A percentile compares a stretch with the other conserved stretches of the same genome.
These are phyloP conservation scores for Cyclophora punctaria DNA, from an alignment of 2,888 invertebrate species.

Conservation along the genomic window DNA sequence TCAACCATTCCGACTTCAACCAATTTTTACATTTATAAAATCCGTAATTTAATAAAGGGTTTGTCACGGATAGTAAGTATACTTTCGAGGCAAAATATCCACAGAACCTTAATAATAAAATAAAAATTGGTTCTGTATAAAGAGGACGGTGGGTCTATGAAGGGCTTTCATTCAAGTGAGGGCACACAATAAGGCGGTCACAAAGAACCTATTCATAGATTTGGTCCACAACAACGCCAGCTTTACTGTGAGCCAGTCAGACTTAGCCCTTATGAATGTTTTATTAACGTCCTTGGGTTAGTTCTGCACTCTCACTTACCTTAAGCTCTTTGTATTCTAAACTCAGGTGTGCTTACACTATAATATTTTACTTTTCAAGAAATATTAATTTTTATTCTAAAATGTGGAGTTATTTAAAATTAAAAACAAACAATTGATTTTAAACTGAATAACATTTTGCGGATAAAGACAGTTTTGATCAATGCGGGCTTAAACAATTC, in stretches of 20 bases:
- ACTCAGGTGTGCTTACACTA: no score
- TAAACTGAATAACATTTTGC: no score
- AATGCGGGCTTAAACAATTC: no score
- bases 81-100: constrained; percentile 15
- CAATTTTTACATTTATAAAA: constrained; percentile 12
- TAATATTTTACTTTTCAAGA: no score
- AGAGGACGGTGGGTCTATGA: constrained; percentile 25
- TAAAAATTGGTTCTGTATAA: constrained; percentile 32
- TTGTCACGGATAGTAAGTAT: constrained; percentile 13
- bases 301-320: no score
- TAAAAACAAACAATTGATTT: no score
- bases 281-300: neutral
- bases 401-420: no score
- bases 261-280: constrained; percentile 21
- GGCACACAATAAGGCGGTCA: constrained; percentile 37
- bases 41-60: constrained; percentile 17
- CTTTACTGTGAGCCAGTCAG: constrained; percentile 7
- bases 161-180: constrained; percentile 31
- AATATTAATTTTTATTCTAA: no score
- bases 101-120: constrained; percentile 27
- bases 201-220: constrained; percentile 43
- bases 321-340: no score
- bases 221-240: constrained; percentile 28
- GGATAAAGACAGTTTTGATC: no score
- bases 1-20: constrained; percentile 7